Evolutionary conservation across 2,797 vertebrate genomes (phyloP).

Genomic region (Macropus fuliginosus): DNA sequence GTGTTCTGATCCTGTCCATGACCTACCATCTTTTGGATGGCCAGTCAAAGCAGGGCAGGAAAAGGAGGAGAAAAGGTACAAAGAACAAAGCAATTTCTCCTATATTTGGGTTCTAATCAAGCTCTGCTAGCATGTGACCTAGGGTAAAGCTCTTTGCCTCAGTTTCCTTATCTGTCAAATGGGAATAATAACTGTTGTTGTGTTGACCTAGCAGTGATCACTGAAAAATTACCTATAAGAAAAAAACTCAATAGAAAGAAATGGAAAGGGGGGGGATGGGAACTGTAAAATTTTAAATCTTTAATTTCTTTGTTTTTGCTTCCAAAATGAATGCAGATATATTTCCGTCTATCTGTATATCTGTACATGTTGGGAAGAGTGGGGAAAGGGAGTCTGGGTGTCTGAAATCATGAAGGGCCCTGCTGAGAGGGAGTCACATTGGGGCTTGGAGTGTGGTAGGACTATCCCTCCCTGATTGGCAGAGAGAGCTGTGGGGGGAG

Average conservation of each 20-base stretch:
- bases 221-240: background rate
- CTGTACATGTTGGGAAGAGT: conserved; percentile 24
- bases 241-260: background rate
- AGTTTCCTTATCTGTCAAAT: background rate
- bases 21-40: background rate
- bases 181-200: background rate
- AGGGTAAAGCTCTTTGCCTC: background rate
- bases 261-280: background rate
- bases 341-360: background rate
- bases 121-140: background rate
- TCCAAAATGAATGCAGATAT: conserved; percentile 30
- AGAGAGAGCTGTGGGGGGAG: conserved; percentile 31
- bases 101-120: background rate
- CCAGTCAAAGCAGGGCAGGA: background rate
- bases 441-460: conserved; percentile 15
- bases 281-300: conserved; percentile 81
- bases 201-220: background rate
- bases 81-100: background rate
- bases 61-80: background rate
- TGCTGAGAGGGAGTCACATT: background rate
- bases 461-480: background rate
- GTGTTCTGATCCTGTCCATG: background rate
- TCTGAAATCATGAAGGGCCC: conserved; percentile 25
- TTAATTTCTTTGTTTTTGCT: conserved; percentile 78
- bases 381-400: conserved; percentile 1